These are phyloP conservation scores for Dipodomys stephensi DNA, from an alignment of 2,113 vertebrate genomes.

Conservation along the genomic window DNA sequence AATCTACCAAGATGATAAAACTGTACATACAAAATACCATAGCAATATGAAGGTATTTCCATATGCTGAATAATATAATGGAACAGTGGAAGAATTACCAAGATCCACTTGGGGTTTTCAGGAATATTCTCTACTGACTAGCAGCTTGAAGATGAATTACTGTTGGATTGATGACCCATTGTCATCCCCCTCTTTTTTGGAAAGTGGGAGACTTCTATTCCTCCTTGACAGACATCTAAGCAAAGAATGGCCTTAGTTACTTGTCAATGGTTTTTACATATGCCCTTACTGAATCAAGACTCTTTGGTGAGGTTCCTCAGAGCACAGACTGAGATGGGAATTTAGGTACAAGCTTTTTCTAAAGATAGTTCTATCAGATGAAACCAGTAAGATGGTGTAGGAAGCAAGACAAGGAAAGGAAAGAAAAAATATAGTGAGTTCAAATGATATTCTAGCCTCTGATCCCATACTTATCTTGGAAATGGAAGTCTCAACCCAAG, in stretches of 20 bases:
- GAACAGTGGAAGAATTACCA: neutral
- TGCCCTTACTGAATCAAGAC: slow-evolving; percentile 3
- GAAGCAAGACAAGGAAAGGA: neutral
- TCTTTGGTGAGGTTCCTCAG: slow-evolving; percentile 12
- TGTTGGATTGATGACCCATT: neutral
- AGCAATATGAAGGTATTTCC: slow-evolving; percentile 13
- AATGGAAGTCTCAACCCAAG: slow-evolving; percentile 11
- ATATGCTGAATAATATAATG: neutral
- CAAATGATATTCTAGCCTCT: slow-evolving; percentile 10
- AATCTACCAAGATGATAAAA: slow-evolving; percentile 14
- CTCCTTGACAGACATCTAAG: neutral
- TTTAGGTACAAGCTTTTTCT: neutral
- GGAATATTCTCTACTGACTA: slow-evolving; percentile 36
- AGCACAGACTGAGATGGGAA: neutral
- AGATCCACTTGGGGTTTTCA: slow-evolving; percentile 6
- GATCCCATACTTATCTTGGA: neutral
- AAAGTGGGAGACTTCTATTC: slow-evolving; percentile 25
- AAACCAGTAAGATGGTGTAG: neutral
- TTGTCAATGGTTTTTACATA: neutral
- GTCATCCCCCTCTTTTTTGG: neutral
- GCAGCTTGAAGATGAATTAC: slow-evolving; percentile 16
- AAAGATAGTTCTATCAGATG: neutral
- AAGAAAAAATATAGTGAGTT: neutral
- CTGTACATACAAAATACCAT: neutral
- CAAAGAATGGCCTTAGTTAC: neutral